Conservation (phyloP, 2,797 vertebrate genomes). For the Artibeus lituratus region DNA sequence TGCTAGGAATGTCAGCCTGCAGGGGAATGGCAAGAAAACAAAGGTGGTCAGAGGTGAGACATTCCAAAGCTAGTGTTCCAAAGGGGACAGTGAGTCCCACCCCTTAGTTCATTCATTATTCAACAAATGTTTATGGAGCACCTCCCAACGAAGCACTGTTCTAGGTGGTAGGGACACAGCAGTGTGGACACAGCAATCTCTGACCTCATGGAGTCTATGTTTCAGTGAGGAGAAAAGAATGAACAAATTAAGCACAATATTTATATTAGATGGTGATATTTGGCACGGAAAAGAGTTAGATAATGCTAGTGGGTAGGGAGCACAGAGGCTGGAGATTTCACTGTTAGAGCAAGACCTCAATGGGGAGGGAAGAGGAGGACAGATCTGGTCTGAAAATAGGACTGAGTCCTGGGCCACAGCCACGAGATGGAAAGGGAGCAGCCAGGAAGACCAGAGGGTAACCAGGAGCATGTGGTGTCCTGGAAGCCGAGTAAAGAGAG, state of each 20-base stretch:
- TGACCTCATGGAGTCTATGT: neutral
- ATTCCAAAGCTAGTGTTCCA: neutral
- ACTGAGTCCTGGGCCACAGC: neutral
- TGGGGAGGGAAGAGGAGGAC: neutral
- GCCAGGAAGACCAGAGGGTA: neutral
- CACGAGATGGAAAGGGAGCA: neutral
- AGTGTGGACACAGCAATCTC: neutral
- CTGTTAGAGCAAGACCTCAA: neutral
- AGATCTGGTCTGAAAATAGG: neutral
- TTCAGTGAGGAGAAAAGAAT: neutral
- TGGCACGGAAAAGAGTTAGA: neutral
- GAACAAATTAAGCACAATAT: neutral
- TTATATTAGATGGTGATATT: neutral
- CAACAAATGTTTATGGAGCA: neutral
- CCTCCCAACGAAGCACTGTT: neutral
- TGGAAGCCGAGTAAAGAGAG: neutral
- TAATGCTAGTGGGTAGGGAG: neutral
- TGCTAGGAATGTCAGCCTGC: neutral
- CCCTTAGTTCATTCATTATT: neutral
- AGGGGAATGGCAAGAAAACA: neutral
- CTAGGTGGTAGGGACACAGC: neutral
- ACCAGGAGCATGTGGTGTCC: neutral
- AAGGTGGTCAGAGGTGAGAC: neutral
- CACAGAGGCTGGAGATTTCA: neutral
- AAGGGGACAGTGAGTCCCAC: neutral